Evolutionary conservation across 2,113 vertebrate species (phyloP).

Genomic region (Stigmatopora argus): DNA sequence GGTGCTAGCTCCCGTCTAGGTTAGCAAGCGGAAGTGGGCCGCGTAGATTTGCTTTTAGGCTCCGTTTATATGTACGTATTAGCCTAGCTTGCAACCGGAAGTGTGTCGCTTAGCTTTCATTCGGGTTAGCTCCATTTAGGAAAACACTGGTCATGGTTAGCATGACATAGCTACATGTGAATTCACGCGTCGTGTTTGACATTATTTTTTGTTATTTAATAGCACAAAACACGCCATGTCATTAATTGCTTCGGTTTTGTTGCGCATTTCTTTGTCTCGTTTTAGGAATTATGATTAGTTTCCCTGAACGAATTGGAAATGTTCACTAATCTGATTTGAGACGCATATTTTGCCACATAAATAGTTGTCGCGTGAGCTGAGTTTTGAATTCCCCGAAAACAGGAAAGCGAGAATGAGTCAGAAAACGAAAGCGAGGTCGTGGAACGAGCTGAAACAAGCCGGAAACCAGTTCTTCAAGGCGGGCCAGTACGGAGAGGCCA

Average conservation of each 20-base stretch:
- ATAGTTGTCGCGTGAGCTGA: background rate
- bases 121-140: background rate
- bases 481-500: constrained; percentile 84
- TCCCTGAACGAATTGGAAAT: background rate
- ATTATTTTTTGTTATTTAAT: background rate
- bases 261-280: background rate
- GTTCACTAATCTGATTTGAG: background rate
- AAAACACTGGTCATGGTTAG: background rate
- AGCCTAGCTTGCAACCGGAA: background rate
- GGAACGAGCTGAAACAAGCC: constrained; percentile 72
- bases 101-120: background rate
- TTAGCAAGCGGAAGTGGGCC: background rate
- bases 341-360: background rate
- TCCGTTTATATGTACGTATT: background rate
- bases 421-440: constrained; percentile 56
- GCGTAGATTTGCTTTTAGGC: background rate
- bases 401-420: constrained; percentile 66
- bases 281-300: background rate
- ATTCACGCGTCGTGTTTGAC: background rate
- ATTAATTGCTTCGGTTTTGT: background rate
- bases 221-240: background rate
- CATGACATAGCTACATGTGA: background rate
- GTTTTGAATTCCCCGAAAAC: background rate
- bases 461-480: constrained; percentile 83
- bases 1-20: background rate